Conservation (phyloP, 2,888 invertebrate genomes). For the Nemapogon koenigi region DNA sequence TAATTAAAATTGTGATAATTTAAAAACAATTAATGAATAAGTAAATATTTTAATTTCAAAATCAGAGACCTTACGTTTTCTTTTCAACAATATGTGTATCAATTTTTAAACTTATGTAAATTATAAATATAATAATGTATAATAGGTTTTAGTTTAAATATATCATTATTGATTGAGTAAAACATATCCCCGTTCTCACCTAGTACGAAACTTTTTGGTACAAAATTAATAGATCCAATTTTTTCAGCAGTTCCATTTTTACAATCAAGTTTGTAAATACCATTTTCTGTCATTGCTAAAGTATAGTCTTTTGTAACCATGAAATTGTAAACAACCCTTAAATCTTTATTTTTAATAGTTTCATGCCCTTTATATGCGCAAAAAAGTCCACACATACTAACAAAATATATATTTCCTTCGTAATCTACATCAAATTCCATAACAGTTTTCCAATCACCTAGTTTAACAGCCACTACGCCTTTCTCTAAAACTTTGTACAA, state of each 20-base stretch:
- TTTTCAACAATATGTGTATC: no score
- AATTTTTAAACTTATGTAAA: constrained; percentile 27
- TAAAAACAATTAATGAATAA: no score
- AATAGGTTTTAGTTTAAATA: constrained; percentile 42
- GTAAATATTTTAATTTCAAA: no score
- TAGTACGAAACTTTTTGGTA: constrained; percentile 37
- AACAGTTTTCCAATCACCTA: constrained; percentile 35
- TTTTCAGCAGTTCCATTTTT: constrained; percentile 39
- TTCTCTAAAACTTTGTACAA: constrained; percentile 40
- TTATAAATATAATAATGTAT: constrained; percentile 41
- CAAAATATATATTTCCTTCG: constrained; percentile 36
- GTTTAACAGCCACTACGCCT: constrained; percentile 26
- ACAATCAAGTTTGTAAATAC: constrained; percentile 40
- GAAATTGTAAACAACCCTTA: constrained; percentile 21
- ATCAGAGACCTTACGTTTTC: no score
- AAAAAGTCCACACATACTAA: constrained; percentile 45
- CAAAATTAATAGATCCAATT: constrained; percentile 32
- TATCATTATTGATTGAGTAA: constrained; percentile 34
- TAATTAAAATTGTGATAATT: no score
- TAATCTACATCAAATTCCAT: constrained; percentile 47
- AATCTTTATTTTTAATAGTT: constrained; percentile 32
- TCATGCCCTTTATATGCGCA: constrained; percentile 32
- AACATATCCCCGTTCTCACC: constrained; percentile 53
- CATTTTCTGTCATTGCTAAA: constrained; percentile 33
- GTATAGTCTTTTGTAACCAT: constrained; percentile 33